Base-by-base conservation (phyloP, 2,113 vertebrate genomes). In the Daphoenositta chrysoptera region DNA sequence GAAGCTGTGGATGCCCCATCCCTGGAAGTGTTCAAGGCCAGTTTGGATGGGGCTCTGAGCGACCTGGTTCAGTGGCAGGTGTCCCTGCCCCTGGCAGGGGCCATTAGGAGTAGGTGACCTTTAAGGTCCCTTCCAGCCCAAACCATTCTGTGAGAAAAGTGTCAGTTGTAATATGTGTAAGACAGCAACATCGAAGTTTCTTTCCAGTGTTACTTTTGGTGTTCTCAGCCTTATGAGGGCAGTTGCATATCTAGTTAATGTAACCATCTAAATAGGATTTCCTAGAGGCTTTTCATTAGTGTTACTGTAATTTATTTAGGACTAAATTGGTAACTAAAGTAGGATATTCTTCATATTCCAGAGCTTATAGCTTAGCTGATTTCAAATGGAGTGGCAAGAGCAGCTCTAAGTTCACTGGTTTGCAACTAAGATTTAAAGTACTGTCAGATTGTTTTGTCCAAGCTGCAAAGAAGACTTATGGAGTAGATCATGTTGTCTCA, bases 111-210 rank as follows among this genome's bases (percentile, higher is more conserved):
- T 50, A 4, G 24, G 0, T 69, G 48, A 18, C 33, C 10, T 60
- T 54, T 50, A 7, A 47, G 10, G 30, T 47, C 13, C 30, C 7
- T 71, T 81, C 17, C 40, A 61, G 11, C 19, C 15, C 33, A 82
- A 68, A 44, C 15, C n/a, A 12, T 66, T 81, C n/a, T 53, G 3
- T 42, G 56, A 48, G 65, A 60, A 68, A 77, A 28, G 30, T 6
- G 4, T 64, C 9, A 11, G 0, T 53, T 0, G 0, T 39, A 54
- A 22, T 19, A 20, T 2, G 1, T 35, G 4, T 37, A 31, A 56
- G 68, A 86, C 63, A 54, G 33, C 30, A 83, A 19, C 53, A 27
- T 65, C 6, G 40, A 23, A 40, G 19, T 70, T 94, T 82, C 20
- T 51, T 68, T 60, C 28, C 35, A 50, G 21, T 28, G 14, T 71